A percentile compares a stretch with the other conserved stretches of the same genome.
These are phyloP conservation scores for Tachysurus vachellii DNA, from an alignment of 2,113 vertebrate genomes.

Conservation along the genomic window DNA sequence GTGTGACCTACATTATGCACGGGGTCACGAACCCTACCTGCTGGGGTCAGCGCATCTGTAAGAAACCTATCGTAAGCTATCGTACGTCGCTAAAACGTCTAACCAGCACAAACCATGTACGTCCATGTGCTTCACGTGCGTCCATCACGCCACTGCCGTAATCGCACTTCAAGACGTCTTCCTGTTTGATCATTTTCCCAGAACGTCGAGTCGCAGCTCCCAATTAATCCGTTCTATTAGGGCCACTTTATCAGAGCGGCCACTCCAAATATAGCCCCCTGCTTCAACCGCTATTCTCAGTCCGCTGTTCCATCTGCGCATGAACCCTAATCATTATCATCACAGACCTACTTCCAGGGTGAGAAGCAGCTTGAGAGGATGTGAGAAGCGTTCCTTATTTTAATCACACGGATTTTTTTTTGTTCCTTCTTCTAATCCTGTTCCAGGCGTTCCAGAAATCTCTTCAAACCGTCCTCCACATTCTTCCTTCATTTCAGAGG, in stretches of 20 bases:
- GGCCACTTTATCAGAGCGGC: conserved; percentile 43
- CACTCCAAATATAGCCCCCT: conserved; percentile 45
- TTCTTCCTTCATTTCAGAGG: background rate
- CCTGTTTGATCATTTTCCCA: conserved; percentile 32
- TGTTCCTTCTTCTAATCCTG: conserved; percentile 1
- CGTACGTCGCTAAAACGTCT: background rate
- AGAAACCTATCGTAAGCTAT: too few relatives aligned
- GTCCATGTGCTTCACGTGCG: background rate
- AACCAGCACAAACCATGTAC: background rate
- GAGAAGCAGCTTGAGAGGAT: conserved; percentile 33
- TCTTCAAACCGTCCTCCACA: background rate
- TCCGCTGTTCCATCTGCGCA: conserved; percentile 21
- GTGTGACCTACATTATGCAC: too few relatives aligned
- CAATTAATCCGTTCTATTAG: conserved; percentile 52
- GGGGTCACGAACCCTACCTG: too few relatives aligned
- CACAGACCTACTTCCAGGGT: conserved; percentile 44
- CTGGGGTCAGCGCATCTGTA: too few relatives aligned
- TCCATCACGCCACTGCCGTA: background rate
- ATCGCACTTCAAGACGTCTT: conserved; percentile 24
- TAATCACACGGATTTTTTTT: background rate
- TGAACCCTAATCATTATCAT: conserved; percentile 52
- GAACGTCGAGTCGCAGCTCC: conserved; percentile 20
- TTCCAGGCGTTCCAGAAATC: background rate
- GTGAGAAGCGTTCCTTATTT: conserved; percentile 12
- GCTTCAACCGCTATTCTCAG: conserved; percentile 27